These are phyloP conservation scores for Chaetophractus vellerosus DNA, from an alignment of 2,797 vertebrate species.

Conservation along the genomic window DNA sequence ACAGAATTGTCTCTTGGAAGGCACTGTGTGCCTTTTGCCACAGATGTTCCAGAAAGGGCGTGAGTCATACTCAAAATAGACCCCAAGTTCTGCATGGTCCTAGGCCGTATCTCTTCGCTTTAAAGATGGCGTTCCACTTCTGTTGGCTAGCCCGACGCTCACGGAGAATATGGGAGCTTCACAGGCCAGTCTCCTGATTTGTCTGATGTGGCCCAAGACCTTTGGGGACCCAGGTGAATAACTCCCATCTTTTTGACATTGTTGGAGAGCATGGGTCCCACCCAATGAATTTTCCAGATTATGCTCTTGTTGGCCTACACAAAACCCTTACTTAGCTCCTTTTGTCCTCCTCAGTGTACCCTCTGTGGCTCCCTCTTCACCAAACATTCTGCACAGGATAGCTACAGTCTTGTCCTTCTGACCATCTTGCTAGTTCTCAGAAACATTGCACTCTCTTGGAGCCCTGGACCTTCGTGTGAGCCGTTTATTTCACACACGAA, in stretches of 20 bases:
- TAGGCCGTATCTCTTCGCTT: neutral
- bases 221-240: neutral
- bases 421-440: neutral
- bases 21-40: neutral
- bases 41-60: neutral
- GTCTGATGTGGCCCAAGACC: neutral
- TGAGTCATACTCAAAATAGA: neutral
- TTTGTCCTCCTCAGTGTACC: neutral
- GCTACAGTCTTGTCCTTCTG: neutral
- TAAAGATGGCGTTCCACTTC: neutral
- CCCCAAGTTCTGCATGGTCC: neutral
- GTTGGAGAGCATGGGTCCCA: neutral
- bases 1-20: conserved; percentile 1
- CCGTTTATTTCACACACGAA: neutral
- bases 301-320: neutral
- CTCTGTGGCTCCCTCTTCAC: neutral
- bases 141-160: neutral
- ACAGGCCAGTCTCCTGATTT: neutral
- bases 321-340: neutral
- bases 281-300: neutral
- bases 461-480: neutral
- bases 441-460: neutral
- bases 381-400: neutral
- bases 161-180: neutral
- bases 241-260: neutral